Conservation (phyloP, 2,113 vertebrate species). For the Bos javanicus region DNA sequence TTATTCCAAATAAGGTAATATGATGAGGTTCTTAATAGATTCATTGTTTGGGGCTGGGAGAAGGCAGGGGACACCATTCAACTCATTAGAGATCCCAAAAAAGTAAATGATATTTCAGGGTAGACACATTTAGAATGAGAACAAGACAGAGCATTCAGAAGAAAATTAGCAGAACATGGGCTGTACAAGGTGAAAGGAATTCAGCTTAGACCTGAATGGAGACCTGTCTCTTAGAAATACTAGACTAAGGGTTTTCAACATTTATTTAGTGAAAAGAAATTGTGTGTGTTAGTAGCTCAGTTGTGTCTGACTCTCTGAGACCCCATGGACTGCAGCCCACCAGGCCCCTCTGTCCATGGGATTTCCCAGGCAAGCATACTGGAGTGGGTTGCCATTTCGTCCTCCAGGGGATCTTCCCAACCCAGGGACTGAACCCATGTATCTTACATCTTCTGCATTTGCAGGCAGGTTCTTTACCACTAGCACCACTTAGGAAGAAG, state of each 20-base stretch:
- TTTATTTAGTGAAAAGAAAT: not conserved
- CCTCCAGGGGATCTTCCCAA: not conserved
- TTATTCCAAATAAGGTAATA: not conserved
- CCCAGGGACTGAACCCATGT: not conserved
- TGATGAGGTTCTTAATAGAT: not conserved
- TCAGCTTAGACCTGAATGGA: not conserved
- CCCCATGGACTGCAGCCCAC: not conserved
- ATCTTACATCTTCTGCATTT: not conserved
- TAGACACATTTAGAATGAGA: not conserved
- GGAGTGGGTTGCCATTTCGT: not conserved
- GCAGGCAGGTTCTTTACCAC: not conserved
- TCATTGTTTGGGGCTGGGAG: fast-evolving
- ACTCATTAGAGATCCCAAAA: not conserved
- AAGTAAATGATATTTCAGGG: not conserved
- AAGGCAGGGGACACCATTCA: not conserved
- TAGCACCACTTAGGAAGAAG: not conserved
- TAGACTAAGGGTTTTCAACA: not conserved
- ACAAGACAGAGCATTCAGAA: not conserved
- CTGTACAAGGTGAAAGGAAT: not conserved
- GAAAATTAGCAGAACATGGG: not conserved
- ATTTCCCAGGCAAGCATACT: not conserved
- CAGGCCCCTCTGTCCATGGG: not conserved
- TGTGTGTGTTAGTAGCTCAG: not conserved
- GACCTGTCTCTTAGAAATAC: not conserved
- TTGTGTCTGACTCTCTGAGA: not conserved